Evolutionary conservation across 2,888 invertebrate genomes (phyloP), one percentile per base, ranked within the genome.

Genomic region (Philaethria dido): DNA sequence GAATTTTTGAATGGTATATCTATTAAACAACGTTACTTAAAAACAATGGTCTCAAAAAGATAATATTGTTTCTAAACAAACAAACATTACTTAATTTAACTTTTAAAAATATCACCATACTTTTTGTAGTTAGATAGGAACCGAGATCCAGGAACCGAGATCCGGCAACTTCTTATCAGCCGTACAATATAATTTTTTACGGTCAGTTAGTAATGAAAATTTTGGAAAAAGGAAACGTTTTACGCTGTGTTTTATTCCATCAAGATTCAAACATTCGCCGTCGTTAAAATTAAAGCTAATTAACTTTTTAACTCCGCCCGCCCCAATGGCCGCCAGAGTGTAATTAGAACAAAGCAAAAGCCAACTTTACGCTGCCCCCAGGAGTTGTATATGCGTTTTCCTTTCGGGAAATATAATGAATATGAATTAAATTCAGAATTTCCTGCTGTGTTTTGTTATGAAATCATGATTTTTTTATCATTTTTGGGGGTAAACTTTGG

Each of bases 311-410:
- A 84, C 83, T 87, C 79, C 73, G 77, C 74, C 75, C 77, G 59
- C 79, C 78, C 73, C 75, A 70, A 76, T 76, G 76, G 80, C 78
- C 82, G 75, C 80, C 72, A 71, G 82, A 78, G 86, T 81, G 81
- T 86, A 84, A 89, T 89, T 89, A 88, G 88, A 88, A 83, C 82
- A 82, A 85, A 87, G 87, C 88, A 87, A 86, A 87, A 88, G 81
- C 85, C 81, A 83, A 84, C 83, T 85, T 87, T 82, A 85, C 80
- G 76, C 78, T 76, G 76, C 88, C 86, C 87, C 71, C 69, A 84
- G 87, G 88, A 88, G 76, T 82, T 79, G 75, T 77, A 73, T 70
- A 77, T 78, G 74, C 69, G 75, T 77, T 80, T 75, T 74, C 74
- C 77, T 75, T 77, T 78, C 78, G 54, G 68, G 59, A 69, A 73